phyloP scores from a whole-genome alignment of 2,797 vertebrate species.

The Cyclopterus lumpus region DNA sequence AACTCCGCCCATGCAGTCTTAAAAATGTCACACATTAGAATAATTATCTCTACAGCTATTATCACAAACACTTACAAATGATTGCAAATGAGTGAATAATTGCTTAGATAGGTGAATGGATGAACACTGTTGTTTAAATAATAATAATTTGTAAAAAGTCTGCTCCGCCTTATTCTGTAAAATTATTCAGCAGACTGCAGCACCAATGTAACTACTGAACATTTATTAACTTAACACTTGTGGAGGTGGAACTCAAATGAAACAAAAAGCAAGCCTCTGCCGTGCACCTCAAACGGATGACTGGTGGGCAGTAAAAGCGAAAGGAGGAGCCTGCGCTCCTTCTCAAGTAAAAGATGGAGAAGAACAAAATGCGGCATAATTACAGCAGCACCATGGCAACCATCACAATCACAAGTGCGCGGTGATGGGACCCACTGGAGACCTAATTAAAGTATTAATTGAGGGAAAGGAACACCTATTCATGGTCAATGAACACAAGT shows the following conservation, averaged over 20 bases:
- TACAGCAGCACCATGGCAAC: constrained; percentile 70
- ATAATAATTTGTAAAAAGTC: neutral
- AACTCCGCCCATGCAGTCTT: constrained; percentile 23
- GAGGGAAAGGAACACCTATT: constrained; percentile 63
- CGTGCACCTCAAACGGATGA: constrained; percentile 33
- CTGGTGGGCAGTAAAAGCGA: constrained; percentile 11
- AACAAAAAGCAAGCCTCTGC: constrained; percentile 19
- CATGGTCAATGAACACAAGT: constrained; percentile 57
- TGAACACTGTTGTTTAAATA: neutral
- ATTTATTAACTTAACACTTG: neutral
- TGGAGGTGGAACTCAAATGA: neutral
- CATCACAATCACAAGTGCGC: constrained; percentile 50
- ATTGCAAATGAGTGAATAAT: constrained; percentile 1
- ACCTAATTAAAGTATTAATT: constrained; percentile 67
- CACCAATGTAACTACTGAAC: neutral
- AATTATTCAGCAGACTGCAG: neutral
- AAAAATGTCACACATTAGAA: neutral
- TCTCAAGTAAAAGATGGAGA: constrained; percentile 38
- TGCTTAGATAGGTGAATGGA: neutral
- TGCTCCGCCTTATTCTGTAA: neutral
- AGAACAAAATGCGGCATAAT: constrained; percentile 48
- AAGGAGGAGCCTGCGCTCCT: constrained; percentile 37
- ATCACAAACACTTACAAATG: neutral
- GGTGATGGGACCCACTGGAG: constrained; percentile 59
- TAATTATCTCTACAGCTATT: neutral